Evolutionary conservation across 2,797 vertebrate species (phyloP).

Genomic region (Meda fulgida): DNA sequence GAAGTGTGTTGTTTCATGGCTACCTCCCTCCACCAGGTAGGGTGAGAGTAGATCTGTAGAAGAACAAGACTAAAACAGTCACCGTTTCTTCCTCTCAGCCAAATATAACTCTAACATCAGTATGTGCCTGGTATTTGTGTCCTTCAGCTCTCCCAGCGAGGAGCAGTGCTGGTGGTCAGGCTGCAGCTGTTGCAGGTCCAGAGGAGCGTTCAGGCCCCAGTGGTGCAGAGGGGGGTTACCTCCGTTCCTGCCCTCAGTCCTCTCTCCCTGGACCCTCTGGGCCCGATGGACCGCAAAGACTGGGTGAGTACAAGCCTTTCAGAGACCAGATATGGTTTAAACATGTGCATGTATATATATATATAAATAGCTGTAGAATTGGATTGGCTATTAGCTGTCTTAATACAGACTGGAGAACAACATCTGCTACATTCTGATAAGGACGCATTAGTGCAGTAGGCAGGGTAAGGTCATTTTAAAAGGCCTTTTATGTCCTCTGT

Average conservation of each 20-base stretch:
- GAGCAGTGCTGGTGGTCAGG: constrained; percentile 77
- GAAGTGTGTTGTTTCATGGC: constrained; percentile 97
- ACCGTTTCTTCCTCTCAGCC: not conserved
- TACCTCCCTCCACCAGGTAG: constrained; percentile 97
- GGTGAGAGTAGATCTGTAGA: constrained; percentile 4
- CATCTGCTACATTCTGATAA: not conserved
- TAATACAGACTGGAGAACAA: constrained; percentile 19
- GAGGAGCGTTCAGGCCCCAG: constrained; percentile 79
- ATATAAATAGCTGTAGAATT: not conserved
- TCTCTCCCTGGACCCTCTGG: constrained; percentile 76
- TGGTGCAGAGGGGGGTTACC: constrained; percentile 80
- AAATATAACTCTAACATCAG: constrained; percentile 18
- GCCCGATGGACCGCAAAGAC: constrained; percentile 78
- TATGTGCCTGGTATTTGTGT: constrained; percentile 16
- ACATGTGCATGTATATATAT: too few relatives aligned
- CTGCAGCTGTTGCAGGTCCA: constrained; percentile 62
- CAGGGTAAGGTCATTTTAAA: constrained; percentile 47
- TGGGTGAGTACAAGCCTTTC: constrained; percentile 76
- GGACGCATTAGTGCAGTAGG: constrained; percentile 28
- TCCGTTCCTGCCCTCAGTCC: constrained; percentile 76
- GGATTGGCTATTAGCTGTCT: not conserved
- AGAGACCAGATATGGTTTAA: not conserved
- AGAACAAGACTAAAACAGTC: not conserved
- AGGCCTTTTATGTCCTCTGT: constrained; percentile 53
- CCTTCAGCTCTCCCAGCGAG: constrained; percentile 87